phyloP scores from a whole-genome alignment of 2,113 vertebrate genomes.

The Microtus oregoni region DNA sequence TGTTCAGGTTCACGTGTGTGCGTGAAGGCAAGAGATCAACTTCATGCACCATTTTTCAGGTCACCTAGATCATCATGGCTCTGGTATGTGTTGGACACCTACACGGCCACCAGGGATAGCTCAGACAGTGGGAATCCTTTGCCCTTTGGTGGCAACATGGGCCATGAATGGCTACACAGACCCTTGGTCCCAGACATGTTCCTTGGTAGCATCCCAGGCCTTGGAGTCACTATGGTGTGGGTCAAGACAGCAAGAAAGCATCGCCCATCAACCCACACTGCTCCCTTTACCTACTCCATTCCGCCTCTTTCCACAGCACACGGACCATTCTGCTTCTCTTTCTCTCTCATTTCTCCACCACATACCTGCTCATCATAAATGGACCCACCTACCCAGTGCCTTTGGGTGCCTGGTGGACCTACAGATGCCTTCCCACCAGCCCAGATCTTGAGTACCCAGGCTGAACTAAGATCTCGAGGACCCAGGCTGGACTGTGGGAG shows the following conservation, averaged over 20 bases:
- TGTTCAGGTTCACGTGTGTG: not conserved
- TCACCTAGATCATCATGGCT: not conserved
- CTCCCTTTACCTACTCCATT: not conserved
- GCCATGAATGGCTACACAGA: not conserved
- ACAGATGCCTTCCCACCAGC: not conserved
- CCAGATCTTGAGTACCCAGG: not conserved
- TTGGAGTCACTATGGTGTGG: too few relatives aligned
- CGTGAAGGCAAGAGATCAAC: not conserved
- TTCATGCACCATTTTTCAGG: not conserved
- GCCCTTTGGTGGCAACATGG: not conserved
- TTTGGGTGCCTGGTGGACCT: not conserved
- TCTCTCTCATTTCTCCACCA: not conserved
- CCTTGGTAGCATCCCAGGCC: not conserved
- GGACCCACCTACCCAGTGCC: accelerated
- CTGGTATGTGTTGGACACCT: too few relatives aligned
- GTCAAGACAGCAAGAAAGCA: not conserved
- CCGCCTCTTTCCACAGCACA: not conserved
- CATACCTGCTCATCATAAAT: not conserved
- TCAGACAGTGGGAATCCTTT: not conserved
- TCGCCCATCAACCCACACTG: not conserved
- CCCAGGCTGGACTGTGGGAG: too few relatives aligned
- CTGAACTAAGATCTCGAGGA: not conserved
- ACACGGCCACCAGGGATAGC: too few relatives aligned
- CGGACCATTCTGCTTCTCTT: not conserved
- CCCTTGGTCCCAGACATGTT: not conserved